These are phyloP conservation scores for Vombatus ursinus DNA, from an alignment of 2,113 vertebrate species.

Conservation along the genomic window DNA sequence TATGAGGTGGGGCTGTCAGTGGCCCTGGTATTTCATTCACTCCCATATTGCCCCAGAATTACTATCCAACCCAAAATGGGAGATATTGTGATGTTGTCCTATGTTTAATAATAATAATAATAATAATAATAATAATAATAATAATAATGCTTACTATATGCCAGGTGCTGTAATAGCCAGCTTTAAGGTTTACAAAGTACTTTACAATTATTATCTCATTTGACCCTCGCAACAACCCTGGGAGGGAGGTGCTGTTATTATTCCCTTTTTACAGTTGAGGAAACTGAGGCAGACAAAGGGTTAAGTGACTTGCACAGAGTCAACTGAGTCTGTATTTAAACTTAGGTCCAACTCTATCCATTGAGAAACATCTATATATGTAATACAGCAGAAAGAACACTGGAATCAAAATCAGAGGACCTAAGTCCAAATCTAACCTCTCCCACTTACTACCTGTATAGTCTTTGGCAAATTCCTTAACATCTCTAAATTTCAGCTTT, in stretches of 20 bases:
- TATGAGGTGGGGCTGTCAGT: not conserved
- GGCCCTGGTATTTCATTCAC: slow-evolving; percentile 6
- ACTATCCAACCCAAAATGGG: not conserved
- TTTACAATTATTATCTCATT: not conserved
- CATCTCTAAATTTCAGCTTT: not conserved
- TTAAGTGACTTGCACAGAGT: not conserved
- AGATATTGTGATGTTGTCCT: not conserved
- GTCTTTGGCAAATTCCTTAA: not conserved
- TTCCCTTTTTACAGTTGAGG: not conserved
- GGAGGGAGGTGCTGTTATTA: not conserved
- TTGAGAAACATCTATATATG: not conserved
- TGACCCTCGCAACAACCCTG: not conserved
- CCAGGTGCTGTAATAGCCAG: not conserved
- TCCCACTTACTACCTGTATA: not conserved
- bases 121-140: not conserved
- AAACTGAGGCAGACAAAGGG: not conserved
- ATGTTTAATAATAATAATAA: not conserved
- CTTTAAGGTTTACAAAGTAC: not conserved
- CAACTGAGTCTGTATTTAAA: not conserved
- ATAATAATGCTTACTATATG: not conserved
- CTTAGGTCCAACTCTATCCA: not conserved
- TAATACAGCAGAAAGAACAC: not conserved
- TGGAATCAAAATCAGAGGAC: not conserved
- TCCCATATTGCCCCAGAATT: not conserved
- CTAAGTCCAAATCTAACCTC: not conserved